Base-by-base conservation (phyloP, 2,888 invertebrate species). In the Pecten maximus region DNA sequence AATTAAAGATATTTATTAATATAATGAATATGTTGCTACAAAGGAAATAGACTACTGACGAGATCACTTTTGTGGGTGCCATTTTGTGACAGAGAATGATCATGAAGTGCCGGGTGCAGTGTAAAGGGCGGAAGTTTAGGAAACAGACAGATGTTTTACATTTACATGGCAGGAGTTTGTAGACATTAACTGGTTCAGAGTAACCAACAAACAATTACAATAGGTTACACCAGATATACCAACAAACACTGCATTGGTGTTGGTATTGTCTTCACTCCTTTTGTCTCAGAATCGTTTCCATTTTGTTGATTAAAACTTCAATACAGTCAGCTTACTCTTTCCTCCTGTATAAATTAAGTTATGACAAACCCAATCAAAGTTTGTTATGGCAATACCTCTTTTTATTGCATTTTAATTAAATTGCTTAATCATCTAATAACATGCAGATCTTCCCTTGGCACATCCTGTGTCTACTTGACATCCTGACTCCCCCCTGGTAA, bases 351-450 rank as follows among this genome's bases (percentile, higher is more conserved):
- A 35, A 6, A 35, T 74, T 44, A 44, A 6, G 28, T 74, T 74
- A 35, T 74, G 60, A 60, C 60, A 23, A 35, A 74, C 74, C 74
- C 10, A 74, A 74, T 74, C 35, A 74, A 28, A 3, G 28, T 16
- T 28, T 74, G 60, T 74, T 74, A 74, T 54, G 60, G 60, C n/a
- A 16, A 28, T 74, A 74, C 35, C 10, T 19, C 74, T 74, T 8
- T 74, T 12, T 28, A 74, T 74, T 74, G 74, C 28, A 35, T 74
- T 74, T 74, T 74, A 74, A 74, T 74, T 74, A 28, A 35, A 74
- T 74, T 74, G 28, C 74, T 74, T 74, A 74, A 74, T 74, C 28
- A 74, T 35, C 74, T 74, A 74, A 74, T 74, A 74, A 74, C 74
- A 35, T 74, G 16, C 12, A 35, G 74, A 28, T 74, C 74, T 28